Base-by-base conservation (phyloP, 2,888 invertebrate genomes). In the Calephelis perditalis region DNA sequence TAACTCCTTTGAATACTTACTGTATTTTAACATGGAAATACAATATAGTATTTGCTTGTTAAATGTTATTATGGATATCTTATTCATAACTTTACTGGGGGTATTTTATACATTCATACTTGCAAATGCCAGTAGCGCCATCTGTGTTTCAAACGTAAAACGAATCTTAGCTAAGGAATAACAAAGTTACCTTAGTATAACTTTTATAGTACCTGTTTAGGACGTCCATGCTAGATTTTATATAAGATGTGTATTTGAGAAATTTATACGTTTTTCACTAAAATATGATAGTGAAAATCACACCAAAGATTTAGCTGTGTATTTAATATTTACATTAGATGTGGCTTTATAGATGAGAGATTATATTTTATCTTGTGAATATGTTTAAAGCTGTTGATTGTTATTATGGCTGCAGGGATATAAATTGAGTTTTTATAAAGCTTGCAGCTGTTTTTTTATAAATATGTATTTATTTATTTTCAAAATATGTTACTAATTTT, bases 181-280 rank as follows among this genome's bases (percentile, higher is more conserved):
- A 26, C 15, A 43, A 35, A 56, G 44, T 56, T 47, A 63, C 44
- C 54, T 60, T 8, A 55, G 58, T 12, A 26, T 35, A 59, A 59
- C 58, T 61, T 58, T 57, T 45, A 62, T 61, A 64, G 66, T 67
- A 67, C 62, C 66, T 67, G 63, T 64, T 62, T 65, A 62, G 56
- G 59, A 67, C 68, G 68, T 68, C 67, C 67, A 68, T 59, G 63
- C 63, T 59, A 58, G 57, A 62, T 63, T 65, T 57, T 49, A 55
- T 66, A 52, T 60, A 58, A 44, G 26, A 61, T 26, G 43, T 40
- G 37, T 58, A 55, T 46, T 57, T 54, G 56, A 45, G 61, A 65
- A 54, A 46, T 57, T 57, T 45, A 57, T 40, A 43, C 26, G 10
- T 43, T 15, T 26, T 43, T 56, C 43, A 15, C 43, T 40, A 44